Evolutionary conservation across 1,140 invertebrate species (phyloP).

Genomic region (Semibalanus balanoides): DNA sequence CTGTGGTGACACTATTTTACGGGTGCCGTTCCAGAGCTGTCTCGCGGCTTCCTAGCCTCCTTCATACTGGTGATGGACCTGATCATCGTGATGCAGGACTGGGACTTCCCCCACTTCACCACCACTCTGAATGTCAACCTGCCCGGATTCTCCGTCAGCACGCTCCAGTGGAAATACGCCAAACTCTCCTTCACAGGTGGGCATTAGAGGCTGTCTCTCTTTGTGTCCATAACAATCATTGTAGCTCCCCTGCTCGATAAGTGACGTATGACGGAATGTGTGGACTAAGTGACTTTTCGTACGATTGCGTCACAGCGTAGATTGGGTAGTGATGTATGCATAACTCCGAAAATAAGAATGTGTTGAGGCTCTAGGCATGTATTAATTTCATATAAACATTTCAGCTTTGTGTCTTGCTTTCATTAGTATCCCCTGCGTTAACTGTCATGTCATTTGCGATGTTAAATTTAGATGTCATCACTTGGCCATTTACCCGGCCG

Average conservation of each 20-base stretch:
- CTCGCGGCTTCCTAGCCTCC: constrained; percentile 39
- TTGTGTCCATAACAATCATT: too few relatives aligned
- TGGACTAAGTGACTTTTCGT: background rate
- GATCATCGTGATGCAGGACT: constrained; percentile 43
- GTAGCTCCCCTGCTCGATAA: background rate
- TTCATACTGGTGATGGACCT: constrained; percentile 43
- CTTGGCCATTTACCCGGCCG: too few relatives aligned
- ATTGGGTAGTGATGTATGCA: background rate
- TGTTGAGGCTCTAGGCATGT: too few relatives aligned
- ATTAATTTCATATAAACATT: too few relatives aligned
- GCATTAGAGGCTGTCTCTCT: too few relatives aligned
- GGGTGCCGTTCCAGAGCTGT: constrained; percentile 28
- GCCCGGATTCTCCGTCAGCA: constrained; percentile 37
- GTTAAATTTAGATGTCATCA: too few relatives aligned
- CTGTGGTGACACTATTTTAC: too few relatives aligned
- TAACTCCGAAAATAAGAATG: too few relatives aligned
- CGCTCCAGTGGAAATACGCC: constrained; percentile 30
- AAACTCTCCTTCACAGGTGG: constrained; percentile 25
- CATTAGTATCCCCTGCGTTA: too few relatives aligned
- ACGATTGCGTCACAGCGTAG: background rate
- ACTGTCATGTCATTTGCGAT: too few relatives aligned
- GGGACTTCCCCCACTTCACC: constrained; percentile 44
- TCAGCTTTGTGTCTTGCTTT: too few relatives aligned
- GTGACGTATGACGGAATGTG: background rate
- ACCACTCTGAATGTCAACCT: constrained; percentile 40